Evolutionary conservation across 2,113 vertebrate species (phyloP).

Genomic region (Irena cyanogastra): DNA sequence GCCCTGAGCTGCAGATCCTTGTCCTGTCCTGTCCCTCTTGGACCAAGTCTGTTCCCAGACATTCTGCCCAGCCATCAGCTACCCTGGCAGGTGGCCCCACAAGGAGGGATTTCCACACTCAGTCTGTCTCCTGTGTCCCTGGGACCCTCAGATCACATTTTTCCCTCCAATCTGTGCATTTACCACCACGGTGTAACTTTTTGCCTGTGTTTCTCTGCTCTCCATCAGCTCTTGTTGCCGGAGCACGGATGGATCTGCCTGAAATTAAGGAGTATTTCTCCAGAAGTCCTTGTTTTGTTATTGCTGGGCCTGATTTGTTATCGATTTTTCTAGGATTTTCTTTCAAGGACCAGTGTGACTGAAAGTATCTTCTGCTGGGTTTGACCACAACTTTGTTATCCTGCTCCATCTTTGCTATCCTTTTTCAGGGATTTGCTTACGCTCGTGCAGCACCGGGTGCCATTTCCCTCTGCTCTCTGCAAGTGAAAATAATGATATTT

Average conservation of each 20-base stretch:
- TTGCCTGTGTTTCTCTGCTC: accelerated
- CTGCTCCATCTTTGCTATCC: accelerated
- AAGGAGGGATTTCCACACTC: accelerated
- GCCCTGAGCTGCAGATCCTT: accelerated
- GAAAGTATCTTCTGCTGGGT: neutral
- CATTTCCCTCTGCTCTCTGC: neutral
- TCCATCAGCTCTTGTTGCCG: accelerated
- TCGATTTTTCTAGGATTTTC: neutral
- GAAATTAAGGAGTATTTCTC: neutral
- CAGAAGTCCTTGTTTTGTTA: neutral
- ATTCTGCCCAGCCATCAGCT: accelerated
- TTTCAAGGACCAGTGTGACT: neutral
- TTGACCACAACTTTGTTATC: neutral
- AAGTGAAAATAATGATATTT: neutral
- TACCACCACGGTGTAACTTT: accelerated
- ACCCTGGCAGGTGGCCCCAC: neutral
- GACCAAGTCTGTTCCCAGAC: neutral
- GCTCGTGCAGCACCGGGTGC: accelerated
- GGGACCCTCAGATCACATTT: neutral
- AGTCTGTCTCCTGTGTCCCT: neutral
- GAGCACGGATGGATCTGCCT: neutral
- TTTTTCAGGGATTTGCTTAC: no score
- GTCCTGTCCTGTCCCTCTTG: neutral
- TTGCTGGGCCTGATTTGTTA: neutral
- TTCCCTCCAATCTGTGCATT: neutral